These are phyloP conservation scores for Habrosyne pyritoides DNA, from an alignment of 2,888 invertebrate genomes.

Conservation along the genomic window DNA sequence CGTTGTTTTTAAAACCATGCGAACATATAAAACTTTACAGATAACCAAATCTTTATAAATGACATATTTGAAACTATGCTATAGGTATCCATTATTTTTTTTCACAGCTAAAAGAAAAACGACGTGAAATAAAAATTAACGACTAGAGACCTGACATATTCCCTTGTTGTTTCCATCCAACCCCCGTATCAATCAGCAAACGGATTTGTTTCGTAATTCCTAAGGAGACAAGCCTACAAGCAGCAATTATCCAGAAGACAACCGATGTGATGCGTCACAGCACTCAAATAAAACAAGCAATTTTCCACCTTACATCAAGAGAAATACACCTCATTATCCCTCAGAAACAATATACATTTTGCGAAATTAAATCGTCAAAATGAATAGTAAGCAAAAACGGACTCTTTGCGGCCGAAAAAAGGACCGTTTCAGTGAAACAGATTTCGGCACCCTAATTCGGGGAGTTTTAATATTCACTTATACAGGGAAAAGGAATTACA, in stretches of 20 bases:
- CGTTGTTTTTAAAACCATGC: too few species aligned
- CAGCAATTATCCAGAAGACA: constrained; percentile 78
- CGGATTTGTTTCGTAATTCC: constrained; percentile 80
- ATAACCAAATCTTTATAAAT: too few species aligned
- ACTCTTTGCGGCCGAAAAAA: constrained; percentile 43
- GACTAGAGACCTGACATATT: constrained; percentile 46
- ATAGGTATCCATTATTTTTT: constrained; percentile 12
- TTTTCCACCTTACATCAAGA: constrained; percentile 41
- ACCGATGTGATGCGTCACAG: constrained; percentile 31
- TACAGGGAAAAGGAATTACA: constrained; percentile 79
- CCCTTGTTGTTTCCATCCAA: constrained; percentile 37
- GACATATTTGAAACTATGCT: neutral
- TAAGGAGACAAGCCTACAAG: constrained; percentile 77
- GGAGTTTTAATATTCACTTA: constrained; percentile 78
- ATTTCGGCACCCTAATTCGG: constrained; percentile 54
- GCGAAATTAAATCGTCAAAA: constrained; percentile 54
- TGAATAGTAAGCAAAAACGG: constrained; percentile 33
- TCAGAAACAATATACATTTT: constrained; percentile 27
- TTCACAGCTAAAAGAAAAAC: constrained; percentile 37
- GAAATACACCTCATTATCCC: constrained; percentile 41
- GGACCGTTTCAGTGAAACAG: constrained; percentile 35
- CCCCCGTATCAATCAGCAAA: constrained; percentile 75
- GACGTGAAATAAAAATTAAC: constrained; percentile 71
- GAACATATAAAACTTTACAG: too few species aligned
- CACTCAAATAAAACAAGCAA: constrained; percentile 34